Conservation (phyloP, 2,888 invertebrate genomes). For the Conchocele bisecta region DNA sequence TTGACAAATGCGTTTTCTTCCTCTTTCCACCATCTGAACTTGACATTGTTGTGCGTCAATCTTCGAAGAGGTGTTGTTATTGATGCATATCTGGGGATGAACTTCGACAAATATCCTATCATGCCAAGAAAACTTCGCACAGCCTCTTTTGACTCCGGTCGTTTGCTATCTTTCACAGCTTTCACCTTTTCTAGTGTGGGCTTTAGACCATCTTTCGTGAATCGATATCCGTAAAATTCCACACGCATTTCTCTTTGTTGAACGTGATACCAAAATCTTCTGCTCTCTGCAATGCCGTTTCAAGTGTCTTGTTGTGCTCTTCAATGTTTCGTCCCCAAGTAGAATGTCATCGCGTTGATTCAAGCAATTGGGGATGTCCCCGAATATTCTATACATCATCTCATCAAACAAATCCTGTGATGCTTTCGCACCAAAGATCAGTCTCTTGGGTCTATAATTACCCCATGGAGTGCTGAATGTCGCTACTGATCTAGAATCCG, state of each 20-base stretch:
- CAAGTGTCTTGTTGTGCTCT: slow-evolving; percentile 6
- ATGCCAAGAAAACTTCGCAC: slow-evolving; percentile 29
- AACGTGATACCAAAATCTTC: slow-evolving; percentile 9
- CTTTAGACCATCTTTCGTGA: not conserved
- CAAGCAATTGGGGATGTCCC: slow-evolving; percentile 27
- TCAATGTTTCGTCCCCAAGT: not conserved
- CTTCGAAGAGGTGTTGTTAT: slow-evolving; percentile 15
- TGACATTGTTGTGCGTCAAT: slow-evolving; percentile 5
- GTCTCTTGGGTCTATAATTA: too few species aligned
- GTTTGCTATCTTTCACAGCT: slow-evolving; percentile 20
- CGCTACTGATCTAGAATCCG: too few species aligned
- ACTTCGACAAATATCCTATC: slow-evolving; percentile 26
- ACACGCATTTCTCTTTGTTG: slow-evolving; percentile 9
- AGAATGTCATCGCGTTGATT: slow-evolving; percentile 24
- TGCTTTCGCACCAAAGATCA: too few species aligned
- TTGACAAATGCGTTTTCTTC: slow-evolving; percentile 18
- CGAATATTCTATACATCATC: slow-evolving; percentile 19
- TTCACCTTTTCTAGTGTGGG: slow-evolving; percentile 16
- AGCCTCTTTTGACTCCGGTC: slow-evolving; percentile 17
- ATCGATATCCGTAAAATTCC: slow-evolving; percentile 4
- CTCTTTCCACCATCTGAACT: slow-evolving; percentile 10
- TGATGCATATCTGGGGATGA: slow-evolving; percentile 14
- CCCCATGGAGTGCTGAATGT: too few species aligned
- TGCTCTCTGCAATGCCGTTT: slow-evolving; percentile 7
- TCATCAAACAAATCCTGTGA: too few species aligned